Conservation (phyloP, 2,113 vertebrate species). For the Pica pica region DNA sequence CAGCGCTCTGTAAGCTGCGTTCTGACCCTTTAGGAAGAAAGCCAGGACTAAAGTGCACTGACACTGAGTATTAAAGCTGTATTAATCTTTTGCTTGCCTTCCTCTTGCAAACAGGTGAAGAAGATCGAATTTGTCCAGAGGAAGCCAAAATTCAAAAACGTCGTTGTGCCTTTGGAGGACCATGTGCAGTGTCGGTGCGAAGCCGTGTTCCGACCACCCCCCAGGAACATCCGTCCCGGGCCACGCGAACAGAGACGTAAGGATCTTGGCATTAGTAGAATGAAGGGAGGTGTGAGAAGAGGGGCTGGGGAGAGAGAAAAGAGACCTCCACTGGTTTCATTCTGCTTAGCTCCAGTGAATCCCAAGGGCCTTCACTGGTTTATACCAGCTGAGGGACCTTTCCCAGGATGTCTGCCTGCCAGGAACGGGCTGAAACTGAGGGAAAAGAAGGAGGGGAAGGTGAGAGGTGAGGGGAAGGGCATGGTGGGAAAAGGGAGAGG, state of each 20-base stretch:
- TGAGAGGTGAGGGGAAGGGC: background rate
- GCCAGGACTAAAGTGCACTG: background rate
- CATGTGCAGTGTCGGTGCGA: slow-evolving; percentile 88
- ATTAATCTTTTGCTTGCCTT: background rate
- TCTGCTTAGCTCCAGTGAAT: background rate
- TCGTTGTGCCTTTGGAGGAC: slow-evolving; percentile 87
- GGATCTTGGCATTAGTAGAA: background rate
- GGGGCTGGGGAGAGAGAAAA: background rate
- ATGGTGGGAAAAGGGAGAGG: background rate
- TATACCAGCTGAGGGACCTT: background rate
- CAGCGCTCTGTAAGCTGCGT: background rate
- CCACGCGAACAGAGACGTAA: slow-evolving; percentile 68
- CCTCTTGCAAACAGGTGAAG: slow-evolving; percentile 75
- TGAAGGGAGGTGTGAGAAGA: background rate
- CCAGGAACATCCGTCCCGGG: slow-evolving; percentile 13
- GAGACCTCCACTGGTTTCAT: background rate
- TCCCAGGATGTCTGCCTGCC: background rate
- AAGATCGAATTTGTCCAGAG: slow-evolving; percentile 84
- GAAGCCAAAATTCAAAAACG: slow-evolving; percentile 78
- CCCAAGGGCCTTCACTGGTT: background rate
- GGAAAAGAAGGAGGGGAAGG: background rate
- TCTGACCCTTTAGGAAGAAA: background rate
- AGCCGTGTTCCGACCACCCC: background rate
- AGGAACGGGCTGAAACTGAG: background rate
- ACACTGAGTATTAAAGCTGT: background rate